Evolutionary conservation across 2,113 vertebrate species (phyloP).

Genomic region (Protobothrops flavoviridis): DNA sequence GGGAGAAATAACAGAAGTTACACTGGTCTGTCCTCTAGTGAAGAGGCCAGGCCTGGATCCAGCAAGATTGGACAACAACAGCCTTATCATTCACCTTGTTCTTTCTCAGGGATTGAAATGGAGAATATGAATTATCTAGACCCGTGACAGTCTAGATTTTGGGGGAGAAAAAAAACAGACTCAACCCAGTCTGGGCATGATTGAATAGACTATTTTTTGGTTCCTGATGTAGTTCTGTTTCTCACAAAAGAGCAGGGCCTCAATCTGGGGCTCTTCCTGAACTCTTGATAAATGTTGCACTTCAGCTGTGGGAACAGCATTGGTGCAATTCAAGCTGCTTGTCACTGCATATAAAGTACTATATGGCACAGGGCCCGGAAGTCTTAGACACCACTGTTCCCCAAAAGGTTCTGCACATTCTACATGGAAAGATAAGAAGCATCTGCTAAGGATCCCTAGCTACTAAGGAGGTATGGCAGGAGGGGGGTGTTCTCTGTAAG

Average conservation of each 20-base stretch:
- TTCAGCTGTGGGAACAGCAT: background rate
- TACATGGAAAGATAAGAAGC: background rate
- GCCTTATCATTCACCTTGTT: background rate
- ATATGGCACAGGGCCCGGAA: background rate
- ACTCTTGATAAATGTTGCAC: background rate
- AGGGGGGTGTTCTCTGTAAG: background rate
- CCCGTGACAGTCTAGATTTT: background rate
- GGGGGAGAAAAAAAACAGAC: background rate
- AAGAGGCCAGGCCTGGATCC: background rate
- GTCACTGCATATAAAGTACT: background rate
- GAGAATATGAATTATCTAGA: background rate
- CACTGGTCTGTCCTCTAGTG: background rate
- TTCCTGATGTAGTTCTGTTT: background rate
- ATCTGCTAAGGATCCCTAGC: background rate
- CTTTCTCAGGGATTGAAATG: background rate
- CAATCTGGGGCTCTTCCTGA: background rate
- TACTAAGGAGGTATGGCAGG: background rate
- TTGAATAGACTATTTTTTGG: background rate
- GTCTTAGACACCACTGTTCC: background rate
- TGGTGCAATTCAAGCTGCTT: background rate
- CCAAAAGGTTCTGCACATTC: background rate
- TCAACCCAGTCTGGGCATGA: background rate
- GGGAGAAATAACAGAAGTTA: background rate
- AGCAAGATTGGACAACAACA: background rate
- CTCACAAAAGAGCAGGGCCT: background rate